A percentile compares a stretch with the other conserved stretches of the same genome.
Conservation (phyloP, 2,888 invertebrate genomes). For the Macropis europaea region DNA sequence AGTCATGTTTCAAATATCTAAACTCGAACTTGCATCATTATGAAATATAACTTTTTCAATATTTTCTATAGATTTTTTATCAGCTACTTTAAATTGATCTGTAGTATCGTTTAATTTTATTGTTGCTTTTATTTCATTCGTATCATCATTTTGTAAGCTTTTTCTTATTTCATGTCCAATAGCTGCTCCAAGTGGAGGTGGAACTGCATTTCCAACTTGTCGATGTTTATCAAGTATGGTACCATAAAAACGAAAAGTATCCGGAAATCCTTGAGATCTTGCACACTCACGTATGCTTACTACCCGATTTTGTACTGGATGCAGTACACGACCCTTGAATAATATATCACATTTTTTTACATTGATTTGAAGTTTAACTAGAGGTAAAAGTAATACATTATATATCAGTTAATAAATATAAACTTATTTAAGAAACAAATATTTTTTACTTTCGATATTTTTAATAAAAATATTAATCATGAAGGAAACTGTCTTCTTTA, state of each 20-base stretch:
- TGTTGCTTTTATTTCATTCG: background rate
- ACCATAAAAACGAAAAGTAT: slow-evolving; percentile 88
- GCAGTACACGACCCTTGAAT: slow-evolving; percentile 87
- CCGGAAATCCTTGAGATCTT: slow-evolving; percentile 91
- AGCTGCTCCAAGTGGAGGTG: slow-evolving; percentile 89
- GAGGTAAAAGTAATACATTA: too few relatives aligned
- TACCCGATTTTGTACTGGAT: slow-evolving; percentile 89
- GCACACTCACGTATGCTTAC: slow-evolving; percentile 94
- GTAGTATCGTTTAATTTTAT: background rate
- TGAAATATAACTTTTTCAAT: background rate
- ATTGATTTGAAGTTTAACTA: too few relatives aligned
- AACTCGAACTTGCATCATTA: background rate
- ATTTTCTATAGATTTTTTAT: background rate
- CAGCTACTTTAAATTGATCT: background rate
- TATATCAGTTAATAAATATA: too few relatives aligned
- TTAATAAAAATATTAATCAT: too few relatives aligned
- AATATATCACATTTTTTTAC: background rate
- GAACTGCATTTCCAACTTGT: slow-evolving; percentile 94
- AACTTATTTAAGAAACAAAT: too few relatives aligned
- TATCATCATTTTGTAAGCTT: slow-evolving; percentile 32
- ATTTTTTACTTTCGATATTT: too few relatives aligned
- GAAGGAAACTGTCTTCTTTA: too few relatives aligned
- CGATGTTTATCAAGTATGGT: slow-evolving; percentile 88
- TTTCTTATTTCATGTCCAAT: slow-evolving; percentile 87
- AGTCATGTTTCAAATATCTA: background rate